Percentiles rank a stretch among this genome's conserved stretches.
These are phyloP conservation scores for Trigoniulus corallinus DNA, from an alignment of 1,140 invertebrate genomes.

Conservation along the genomic window DNA sequence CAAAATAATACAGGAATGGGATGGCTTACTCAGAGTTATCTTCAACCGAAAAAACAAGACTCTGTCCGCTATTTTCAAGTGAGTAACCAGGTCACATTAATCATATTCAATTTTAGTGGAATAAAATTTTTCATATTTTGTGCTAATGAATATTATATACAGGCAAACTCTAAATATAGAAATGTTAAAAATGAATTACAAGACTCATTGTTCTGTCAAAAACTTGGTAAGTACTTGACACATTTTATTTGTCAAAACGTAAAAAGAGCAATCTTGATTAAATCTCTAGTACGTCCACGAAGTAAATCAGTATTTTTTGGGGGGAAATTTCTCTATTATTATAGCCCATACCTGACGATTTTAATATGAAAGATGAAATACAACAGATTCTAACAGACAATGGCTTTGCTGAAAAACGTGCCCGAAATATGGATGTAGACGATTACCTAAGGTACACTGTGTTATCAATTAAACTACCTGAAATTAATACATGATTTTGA, in stretches of 20 bases:
- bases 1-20: constrained; percentile 64
- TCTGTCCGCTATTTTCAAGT: constrained; percentile 61
- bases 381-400: constrained; percentile 49
- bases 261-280: no score
- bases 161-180: constrained; percentile 58
- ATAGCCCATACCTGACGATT: constrained; percentile 56
- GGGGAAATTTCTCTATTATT: constrained; percentile 22
- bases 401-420: constrained; percentile 55
- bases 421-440: constrained; percentile 88
- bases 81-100: background rate
- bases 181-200: constrained; percentile 83
- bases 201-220: constrained; percentile 63
- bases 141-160: background rate
- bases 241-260: no score
- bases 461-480: constrained; percentile 7
- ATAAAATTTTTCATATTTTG: background rate
- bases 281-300: no score
- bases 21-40: constrained; percentile 83
- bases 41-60: constrained; percentile 95
- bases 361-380: constrained; percentile 72
- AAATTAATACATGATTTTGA: constrained; percentile 1
- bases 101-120: background rate
- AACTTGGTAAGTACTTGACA: constrained; percentile 48
- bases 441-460: constrained; percentile 64
- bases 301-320: background rate